Conservation (phyloP, 2,113 vertebrate species). For the Gopherus flavomarginatus region DNA sequence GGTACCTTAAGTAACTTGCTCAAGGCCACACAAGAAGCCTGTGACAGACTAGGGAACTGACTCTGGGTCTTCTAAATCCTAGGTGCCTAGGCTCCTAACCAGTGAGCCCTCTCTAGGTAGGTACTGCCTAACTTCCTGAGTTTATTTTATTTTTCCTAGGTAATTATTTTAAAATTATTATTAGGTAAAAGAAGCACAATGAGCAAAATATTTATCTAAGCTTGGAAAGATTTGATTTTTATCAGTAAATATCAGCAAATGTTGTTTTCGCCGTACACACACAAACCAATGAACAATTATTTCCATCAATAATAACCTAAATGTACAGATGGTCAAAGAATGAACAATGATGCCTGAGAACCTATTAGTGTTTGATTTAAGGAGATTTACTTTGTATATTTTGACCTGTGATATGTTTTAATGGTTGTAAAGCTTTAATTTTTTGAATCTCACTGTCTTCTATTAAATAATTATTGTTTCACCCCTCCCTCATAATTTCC, state of each 20-base stretch:
- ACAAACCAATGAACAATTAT: background rate
- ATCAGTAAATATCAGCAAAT: no score
- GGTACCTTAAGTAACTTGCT: background rate
- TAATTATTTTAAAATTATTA: background rate
- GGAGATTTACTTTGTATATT: background rate
- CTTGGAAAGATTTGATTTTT: no score
- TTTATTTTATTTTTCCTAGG: background rate
- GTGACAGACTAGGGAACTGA: no score
- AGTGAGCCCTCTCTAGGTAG: background rate
- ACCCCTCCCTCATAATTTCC: background rate
- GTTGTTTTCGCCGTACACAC: background rate
- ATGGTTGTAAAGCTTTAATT: background rate
- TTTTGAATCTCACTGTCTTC: background rate
- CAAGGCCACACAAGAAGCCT: no score
- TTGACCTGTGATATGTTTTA: background rate
- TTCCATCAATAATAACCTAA: background rate
- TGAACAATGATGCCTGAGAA: background rate
- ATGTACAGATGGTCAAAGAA: background rate
- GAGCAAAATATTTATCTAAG: background rate
- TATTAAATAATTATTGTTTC: background rate
- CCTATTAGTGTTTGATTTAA: background rate
- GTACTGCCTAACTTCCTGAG: background rate
- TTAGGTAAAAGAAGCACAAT: background rate
- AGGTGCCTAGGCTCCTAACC: background rate
- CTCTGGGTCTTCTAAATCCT: no score